A percentile compares a stretch with the other conserved stretches of the same genome.
These are phyloP conservation scores for Dynastes hyllus DNA, from an alignment of 2,888 invertebrate genomes.

Conservation along the genomic window DNA sequence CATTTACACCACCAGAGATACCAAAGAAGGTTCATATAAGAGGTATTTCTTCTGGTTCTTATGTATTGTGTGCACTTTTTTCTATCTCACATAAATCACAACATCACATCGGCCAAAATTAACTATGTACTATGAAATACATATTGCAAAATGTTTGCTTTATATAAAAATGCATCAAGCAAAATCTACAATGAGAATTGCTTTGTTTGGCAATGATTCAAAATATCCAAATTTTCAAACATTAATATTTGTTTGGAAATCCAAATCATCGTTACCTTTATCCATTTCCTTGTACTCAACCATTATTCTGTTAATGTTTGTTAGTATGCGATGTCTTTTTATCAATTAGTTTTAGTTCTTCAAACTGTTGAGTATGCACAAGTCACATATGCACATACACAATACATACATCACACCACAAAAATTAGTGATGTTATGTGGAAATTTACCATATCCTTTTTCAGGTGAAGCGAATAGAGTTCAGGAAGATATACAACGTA, in stretches of 20 bases:
- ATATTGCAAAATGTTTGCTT: too few species aligned
- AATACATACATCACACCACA: slow-evolving; percentile 32
- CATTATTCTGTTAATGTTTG: slow-evolving; percentile 13
- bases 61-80: slow-evolving; percentile 17
- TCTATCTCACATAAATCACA: slow-evolving; percentile 10
- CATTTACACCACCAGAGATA: slow-evolving; percentile 99
- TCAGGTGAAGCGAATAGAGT: slow-evolving; percentile 84
- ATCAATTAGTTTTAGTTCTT: slow-evolving; percentile 21
- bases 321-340: slow-evolving; percentile 20
- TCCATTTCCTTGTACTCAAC: slow-evolving; percentile 5
- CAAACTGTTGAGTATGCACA: slow-evolving; percentile 1
- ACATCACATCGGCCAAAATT: neutral
- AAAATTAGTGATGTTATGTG: neutral
- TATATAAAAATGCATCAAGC: too few species aligned
- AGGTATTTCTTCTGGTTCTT: slow-evolving; percentile 75
- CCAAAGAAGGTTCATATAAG: slow-evolving; percentile 98
- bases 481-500: slow-evolving; percentile 84
- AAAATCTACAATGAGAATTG: too few species aligned
- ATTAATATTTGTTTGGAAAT: neutral
- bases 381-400: slow-evolving; percentile 14
- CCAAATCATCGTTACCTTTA: neutral
- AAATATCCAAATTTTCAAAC: too few species aligned
- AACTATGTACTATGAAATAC: neutral
- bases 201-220: too few species aligned
- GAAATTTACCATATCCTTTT: slow-evolving; percentile 63